Evolutionary conservation across 1,140 invertebrate species (phyloP).

Genomic region (Pseudomyrmex pallidus): DNA sequence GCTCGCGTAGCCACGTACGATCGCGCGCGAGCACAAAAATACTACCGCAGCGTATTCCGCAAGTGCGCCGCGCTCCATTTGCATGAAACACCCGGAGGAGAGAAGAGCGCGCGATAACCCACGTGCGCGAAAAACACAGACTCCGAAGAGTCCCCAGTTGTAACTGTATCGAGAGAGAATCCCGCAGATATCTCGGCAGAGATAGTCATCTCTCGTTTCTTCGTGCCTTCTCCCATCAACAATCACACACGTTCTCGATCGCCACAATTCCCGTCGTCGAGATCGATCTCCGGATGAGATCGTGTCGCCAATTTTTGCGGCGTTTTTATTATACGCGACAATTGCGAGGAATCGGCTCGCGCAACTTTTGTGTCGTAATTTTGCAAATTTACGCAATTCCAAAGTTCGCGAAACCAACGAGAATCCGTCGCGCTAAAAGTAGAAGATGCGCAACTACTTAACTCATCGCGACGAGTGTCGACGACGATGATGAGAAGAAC

Average conservation of each 20-base stretch:
- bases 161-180: constrained; percentile 27
- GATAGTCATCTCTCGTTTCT: constrained; percentile 15
- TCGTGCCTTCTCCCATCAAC: neutral
- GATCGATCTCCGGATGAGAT: neutral
- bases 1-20: constrained; percentile 43
- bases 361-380: too few species aligned
- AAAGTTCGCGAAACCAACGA: too few species aligned
- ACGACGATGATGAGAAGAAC: too few species aligned
- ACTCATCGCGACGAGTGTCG: neutral
- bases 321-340: too few species aligned
- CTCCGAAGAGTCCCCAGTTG: neutral
- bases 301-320: neutral
- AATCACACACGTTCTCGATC: neutral
- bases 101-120: constrained; percentile 10
- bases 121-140: constrained; percentile 30
- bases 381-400: too few species aligned
- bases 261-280: constrained; percentile 2
- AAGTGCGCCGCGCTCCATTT: constrained; percentile 15
- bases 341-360: too few species aligned
- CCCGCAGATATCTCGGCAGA: constrained; percentile 1
- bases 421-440: too few species aligned
- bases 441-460: too few species aligned
- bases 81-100: constrained; percentile 8
- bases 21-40: constrained; percentile 29
- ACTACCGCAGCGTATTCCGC: constrained; percentile 36